These are phyloP conservation scores for Neotoxoptera formosana DNA, from an alignment of 1,140 invertebrate genomes.

Conservation along the genomic window DNA sequence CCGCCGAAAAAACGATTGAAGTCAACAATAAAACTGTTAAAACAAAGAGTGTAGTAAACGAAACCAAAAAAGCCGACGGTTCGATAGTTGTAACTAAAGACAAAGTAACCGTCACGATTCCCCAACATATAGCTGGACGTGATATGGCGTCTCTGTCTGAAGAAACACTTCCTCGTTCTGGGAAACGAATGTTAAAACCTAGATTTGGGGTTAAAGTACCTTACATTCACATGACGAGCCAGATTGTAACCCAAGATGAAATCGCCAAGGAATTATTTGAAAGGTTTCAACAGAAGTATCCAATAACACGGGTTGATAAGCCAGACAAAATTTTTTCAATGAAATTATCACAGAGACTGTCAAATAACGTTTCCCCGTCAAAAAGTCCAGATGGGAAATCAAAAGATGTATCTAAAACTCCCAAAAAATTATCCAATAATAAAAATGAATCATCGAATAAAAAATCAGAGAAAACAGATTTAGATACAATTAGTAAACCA, in stretches of 20 bases:
- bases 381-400: conserved; percentile 28
- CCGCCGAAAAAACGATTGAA: not conserved
- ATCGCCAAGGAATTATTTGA: conserved; percentile 66
- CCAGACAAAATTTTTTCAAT: conserved; percentile 66
- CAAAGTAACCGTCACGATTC: conserved; percentile 54
- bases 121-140: conserved; percentile 61
- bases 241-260: conserved; percentile 66
- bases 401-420: conserved; percentile 59
- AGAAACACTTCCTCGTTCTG: conserved; percentile 59
- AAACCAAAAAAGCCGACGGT: conserved; percentile 32
- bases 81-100: conserved; percentile 18
- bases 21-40: not conserved
- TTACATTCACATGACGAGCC: conserved; percentile 65
- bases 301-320: conserved; percentile 61
- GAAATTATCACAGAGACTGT: conserved; percentile 66
- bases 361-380: conserved; percentile 62
- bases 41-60: not conserved
- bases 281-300: conserved; percentile 62
- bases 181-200: conserved; percentile 63
- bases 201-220: conserved; percentile 65
- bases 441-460: not conserved
- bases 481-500: not conserved
- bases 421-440: not conserved
- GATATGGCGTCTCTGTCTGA: conserved; percentile 60
- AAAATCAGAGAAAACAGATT: not conserved